Percentiles rank a stretch among this genome's conserved stretches.
phyloP scores from a whole-genome alignment of 2,113 vertebrate species.

The Plecotus auritus region DNA sequence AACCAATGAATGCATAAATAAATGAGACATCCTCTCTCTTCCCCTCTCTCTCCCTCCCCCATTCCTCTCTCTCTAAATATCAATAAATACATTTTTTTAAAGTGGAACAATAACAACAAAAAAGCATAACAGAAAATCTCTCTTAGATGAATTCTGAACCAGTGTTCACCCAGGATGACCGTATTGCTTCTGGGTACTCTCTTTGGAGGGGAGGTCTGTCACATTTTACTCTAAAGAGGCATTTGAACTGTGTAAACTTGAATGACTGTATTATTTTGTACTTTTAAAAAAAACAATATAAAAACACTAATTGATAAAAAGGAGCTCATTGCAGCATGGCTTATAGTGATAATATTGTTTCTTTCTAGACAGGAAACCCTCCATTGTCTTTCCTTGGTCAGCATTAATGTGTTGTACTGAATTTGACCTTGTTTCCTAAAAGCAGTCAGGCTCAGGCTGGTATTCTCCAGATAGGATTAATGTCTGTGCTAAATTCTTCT shows the following conservation, averaged over 20 bases:
- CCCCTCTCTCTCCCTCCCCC: background rate
- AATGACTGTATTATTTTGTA: background rate
- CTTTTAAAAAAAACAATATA: background rate
- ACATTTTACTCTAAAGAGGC: background rate
- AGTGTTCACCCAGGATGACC: background rate
- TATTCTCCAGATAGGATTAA: slow-evolving; percentile 6
- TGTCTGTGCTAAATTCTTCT: background rate
- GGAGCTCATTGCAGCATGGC: background rate
- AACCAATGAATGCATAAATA: background rate
- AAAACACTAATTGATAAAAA: background rate
- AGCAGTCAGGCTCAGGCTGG: background rate
- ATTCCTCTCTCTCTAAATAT: background rate
- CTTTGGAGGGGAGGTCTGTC: background rate
- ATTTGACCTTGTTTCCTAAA: slow-evolving; percentile 9
- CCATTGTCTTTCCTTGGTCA: background rate
- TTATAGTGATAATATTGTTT: background rate
- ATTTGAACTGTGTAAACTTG: background rate
- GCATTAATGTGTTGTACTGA: background rate
- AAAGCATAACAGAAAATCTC: background rate
- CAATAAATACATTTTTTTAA: background rate
- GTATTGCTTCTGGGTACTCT: background rate
- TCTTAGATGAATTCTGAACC: background rate
- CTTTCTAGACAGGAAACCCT: background rate
- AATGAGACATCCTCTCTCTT: background rate
- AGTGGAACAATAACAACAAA: background rate